Evolutionary conservation across 2,888 invertebrate species (phyloP).

Genomic region (Pyrocoelia pectoralis): DNA sequence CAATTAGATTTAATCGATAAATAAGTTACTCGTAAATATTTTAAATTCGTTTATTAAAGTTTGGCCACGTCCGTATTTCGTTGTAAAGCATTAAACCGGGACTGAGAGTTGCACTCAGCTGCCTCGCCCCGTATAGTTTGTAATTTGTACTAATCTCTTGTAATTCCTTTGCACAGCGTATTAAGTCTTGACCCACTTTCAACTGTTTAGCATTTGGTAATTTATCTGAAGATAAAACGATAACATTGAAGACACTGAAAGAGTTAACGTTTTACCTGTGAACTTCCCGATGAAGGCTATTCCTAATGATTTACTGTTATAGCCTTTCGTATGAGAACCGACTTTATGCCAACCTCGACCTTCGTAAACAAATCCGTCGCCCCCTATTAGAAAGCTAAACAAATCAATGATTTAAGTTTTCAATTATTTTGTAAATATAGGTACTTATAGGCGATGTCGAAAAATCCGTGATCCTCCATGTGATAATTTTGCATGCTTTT

Average conservation of each 20-base stretch:
- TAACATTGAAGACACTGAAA: neutral
- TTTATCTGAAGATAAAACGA: conserved; percentile 48
- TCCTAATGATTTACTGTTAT: conserved; percentile 64
- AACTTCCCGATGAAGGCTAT: conserved; percentile 69
- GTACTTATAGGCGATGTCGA: conserved; percentile 70
- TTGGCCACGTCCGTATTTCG: conserved; percentile 64
- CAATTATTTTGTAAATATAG: conserved; percentile 42
- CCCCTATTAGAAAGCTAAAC: conserved; percentile 66
- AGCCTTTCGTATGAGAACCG: conserved; percentile 66
- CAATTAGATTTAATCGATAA: conserved; percentile 71
- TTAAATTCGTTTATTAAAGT: conserved; percentile 43
- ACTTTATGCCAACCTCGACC: conserved; percentile 66
- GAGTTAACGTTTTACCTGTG: conserved; percentile 53
- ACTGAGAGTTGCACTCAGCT: conserved; percentile 62
- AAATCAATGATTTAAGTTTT: too few species aligned
- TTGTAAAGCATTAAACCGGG: conserved; percentile 64
- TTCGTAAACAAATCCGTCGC: conserved; percentile 68
- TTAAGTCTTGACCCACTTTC: conserved; percentile 60
- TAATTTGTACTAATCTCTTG: conserved; percentile 61
- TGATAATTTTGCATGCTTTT: conserved; percentile 64
- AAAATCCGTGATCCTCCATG: conserved; percentile 60
- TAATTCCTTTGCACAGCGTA: conserved; percentile 61
- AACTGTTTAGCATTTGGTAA: conserved; percentile 60
- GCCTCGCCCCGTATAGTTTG: conserved; percentile 64
- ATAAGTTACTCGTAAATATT: conserved; percentile 1